Evolutionary conservation across 2,113 vertebrate species (phyloP), one percentile per base, ranked within the genome.

Genomic region (Rhynchomys soricoides): DNA sequence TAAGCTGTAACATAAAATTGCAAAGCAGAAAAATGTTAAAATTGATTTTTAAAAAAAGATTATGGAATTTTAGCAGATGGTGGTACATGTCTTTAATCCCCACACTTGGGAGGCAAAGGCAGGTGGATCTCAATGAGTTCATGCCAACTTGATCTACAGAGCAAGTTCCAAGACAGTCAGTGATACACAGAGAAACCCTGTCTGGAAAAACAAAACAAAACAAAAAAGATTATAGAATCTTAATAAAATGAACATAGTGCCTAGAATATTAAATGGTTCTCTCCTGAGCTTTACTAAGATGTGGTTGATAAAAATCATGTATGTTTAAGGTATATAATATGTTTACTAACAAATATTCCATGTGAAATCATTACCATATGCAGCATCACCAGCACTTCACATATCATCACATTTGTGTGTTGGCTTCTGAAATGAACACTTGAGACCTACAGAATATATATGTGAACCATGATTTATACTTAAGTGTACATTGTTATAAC

Each of bases 181-280:
- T 22, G 40, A 21, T 74, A 45, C 40, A 75, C 43, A 75, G 74
- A 45, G 74, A 48, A 75, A 43, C 12, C 66, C 66, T 75, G 43
- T 75, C 43, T 75, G 0, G 21, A 24, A 34, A 88, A 50, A 45
- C 22, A 7, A 31, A 17, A 78, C 50, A 13, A 78, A 73, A 45
- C 17, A 78, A 78, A 34, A 52, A 74, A 64, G 4, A 79, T 37
- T 91, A 4, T 92, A 52, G 13, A 75, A 59, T 83, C 40, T 87
- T 71, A 92, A 71, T 62, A 24, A 86, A 94, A 90, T 93, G 52
- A 95, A 92, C 77, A 78, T 88, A 92, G 68, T 90, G 52, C 31
- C 68, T 86, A 64, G 92, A 86, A 70, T 73, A 83, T 83, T 82
- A 43, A 74, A 89, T 85, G 24, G 4, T 66, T 15, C 75, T 78